Percentiles rank a stretch among this genome's conserved stretches.
Evolutionary conservation across 2,113 vertebrate species (phyloP).

Genomic region (Carassius gibelio): DNA sequence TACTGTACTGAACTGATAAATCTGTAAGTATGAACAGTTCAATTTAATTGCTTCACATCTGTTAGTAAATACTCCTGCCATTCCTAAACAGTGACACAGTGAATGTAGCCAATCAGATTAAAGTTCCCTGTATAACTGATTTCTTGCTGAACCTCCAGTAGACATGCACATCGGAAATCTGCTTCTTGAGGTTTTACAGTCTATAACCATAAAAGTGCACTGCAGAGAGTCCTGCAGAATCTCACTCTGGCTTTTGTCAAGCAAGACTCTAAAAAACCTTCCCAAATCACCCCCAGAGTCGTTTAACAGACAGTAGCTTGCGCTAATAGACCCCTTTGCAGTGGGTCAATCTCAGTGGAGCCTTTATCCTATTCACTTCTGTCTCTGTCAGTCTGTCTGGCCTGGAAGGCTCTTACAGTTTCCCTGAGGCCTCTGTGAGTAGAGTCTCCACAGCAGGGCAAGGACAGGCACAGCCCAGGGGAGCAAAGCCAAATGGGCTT

Average conservation of each 20-base stretch:
- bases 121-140: neutral
- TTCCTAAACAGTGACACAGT: neutral
- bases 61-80: neutral
- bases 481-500: conserved; percentile 14
- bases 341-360: neutral
- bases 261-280: neutral
- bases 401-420: neutral
- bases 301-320: conserved; percentile 15
- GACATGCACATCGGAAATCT: neutral
- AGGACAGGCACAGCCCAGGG: conserved; percentile 32
- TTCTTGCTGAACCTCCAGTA: neutral
- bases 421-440: neutral
- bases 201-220: conserved; percentile 2
- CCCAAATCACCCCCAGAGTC: conserved; percentile 21
- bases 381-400: conserved; percentile 14
- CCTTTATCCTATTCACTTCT: conserved; percentile 18
- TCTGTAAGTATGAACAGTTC: neutral
- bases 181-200: neutral
- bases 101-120: neutral
- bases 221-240: neutral
- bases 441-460: conserved; percentile 29
- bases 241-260: neutral
- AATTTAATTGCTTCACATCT: neutral
- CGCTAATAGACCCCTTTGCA: conserved; percentile 18
- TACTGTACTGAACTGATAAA: too few relatives aligned